Evolutionary conservation across 2,797 vertebrate genomes (phyloP), one percentile per base, ranked within the genome.

Genomic region (Enteromius anoplus): DNA sequence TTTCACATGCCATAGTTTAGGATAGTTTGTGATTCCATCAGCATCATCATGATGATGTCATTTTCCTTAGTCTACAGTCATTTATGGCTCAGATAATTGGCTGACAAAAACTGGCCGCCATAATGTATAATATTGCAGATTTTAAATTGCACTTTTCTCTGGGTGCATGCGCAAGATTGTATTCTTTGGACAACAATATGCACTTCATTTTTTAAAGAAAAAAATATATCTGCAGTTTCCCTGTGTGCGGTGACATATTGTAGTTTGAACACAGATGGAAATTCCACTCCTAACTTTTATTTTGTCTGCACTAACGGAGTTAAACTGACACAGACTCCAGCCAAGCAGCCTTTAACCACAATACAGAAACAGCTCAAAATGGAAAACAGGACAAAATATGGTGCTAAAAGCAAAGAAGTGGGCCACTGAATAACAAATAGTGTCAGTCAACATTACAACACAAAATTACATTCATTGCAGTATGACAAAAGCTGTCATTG

Each of bases 401-500:
- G 62, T 23, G n/a, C 62, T 49, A 7, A 78, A 58, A 69, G 65
- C 26, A 12, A 70, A 55, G 51, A 70, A 45, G 49, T 70, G 69
- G 55, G 69, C 40, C 55, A 40, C 2, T 69, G 64, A 68, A 51
- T 37, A 69, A 69, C 32, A 40, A 73, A 73, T 34, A 66, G 47
- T 23, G 87, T 84, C 72, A 45, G 84, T 77, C 40, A 87, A 32
- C 82, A 70, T 70, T 70, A 55, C 65, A 83, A 75, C 69, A 66
- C 79, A 76, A 14, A 70, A 75, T 83, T 77, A 66, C 29, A 71
- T 23, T 45, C 23, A 51, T 68, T 84, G 82, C 23, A 19, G 47
- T 37, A 65, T 34, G 87, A 81, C 83, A 78, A 81, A 86, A 77
- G 51, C 68, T 75, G 69, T 75, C 72, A 75, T 53, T 82, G 81